Evolutionary conservation across 1,140 invertebrate genomes (phyloP).

Genomic region (Habropoda laboriosa): DNA sequence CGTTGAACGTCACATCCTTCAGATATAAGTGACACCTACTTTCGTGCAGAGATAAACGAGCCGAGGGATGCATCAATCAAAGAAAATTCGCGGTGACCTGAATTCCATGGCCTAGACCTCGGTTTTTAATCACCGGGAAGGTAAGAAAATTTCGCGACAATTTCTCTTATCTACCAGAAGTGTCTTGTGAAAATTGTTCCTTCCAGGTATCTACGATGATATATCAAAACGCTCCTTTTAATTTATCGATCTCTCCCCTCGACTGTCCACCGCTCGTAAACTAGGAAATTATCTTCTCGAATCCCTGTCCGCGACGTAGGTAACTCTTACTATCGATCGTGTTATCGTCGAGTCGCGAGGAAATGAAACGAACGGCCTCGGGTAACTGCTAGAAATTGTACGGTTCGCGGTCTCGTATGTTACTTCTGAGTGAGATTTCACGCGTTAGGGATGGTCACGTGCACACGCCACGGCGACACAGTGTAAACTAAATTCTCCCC

Average conservation of each 20-base stretch:
- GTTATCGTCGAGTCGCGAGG: not conserved
- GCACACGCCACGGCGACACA: not conserved
- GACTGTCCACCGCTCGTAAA: not conserved
- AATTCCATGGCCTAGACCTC: not conserved
- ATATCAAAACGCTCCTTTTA: no score
- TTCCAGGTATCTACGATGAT: no score
- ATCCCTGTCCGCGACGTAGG: no score
- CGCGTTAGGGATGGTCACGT: not conserved
- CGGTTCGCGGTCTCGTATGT: slow-evolving; percentile 3
- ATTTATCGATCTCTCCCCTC: no score
- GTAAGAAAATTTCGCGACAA: not conserved
- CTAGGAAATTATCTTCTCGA: not conserved
- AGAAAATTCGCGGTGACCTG: not conserved
- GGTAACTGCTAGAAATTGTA: slow-evolving; percentile 8
- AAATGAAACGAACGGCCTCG: not conserved
- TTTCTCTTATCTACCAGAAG: no score
- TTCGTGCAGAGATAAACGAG: slow-evolving; percentile 7
- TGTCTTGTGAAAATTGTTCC: no score
- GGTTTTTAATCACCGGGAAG: not conserved
- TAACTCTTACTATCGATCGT: not conserved
- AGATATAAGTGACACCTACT: slow-evolving; percentile 6
- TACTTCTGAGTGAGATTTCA: slow-evolving; percentile 28
- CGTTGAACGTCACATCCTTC: not conserved
- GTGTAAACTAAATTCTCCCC: slow-evolving; percentile 1
- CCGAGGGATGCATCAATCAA: slow-evolving; percentile 11